Conservation (phyloP, 2,113 vertebrate species). For the Dipodomys spectabilis region DNA sequence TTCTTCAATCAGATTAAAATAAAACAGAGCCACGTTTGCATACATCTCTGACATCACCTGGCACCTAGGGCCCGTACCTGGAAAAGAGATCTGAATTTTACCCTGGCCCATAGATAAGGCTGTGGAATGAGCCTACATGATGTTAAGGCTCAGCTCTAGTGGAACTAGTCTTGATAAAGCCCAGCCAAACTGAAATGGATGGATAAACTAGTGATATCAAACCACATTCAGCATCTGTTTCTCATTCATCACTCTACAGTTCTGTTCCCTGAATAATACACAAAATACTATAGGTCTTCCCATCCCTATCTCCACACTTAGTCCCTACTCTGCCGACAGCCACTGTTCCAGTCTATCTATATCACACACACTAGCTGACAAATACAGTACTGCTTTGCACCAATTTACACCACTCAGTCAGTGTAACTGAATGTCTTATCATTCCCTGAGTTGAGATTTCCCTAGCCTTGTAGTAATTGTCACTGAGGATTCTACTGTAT, state of each 20-base stretch:
- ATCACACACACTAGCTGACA: no score
- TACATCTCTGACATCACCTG: fast-evolving
- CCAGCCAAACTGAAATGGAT: not conserved
- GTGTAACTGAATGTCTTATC: not conserved
- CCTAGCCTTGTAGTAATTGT: fast-evolving
- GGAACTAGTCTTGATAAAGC: not conserved
- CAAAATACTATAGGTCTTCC: not conserved
- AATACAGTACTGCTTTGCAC: no score
- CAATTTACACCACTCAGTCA: no score
- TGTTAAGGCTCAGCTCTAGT: no score
- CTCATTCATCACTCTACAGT: not conserved
- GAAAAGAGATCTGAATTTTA: no score
- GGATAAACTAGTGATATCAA: no score
- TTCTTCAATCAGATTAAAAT: not conserved
- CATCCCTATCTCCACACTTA: not conserved
- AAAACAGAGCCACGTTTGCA: fast-evolving
- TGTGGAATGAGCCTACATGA: no score
- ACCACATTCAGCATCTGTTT: not conserved
- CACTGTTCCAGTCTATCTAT: not conserved
- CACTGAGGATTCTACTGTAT: not conserved
- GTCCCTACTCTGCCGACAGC: not conserved
- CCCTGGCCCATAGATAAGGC: no score
- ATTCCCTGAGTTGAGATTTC: not conserved
- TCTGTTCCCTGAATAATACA: not conserved
- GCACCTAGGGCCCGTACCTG: no score